Base-by-base conservation (phyloP, 2,797 vertebrate genomes). In the Naso thynnoides region DNA sequence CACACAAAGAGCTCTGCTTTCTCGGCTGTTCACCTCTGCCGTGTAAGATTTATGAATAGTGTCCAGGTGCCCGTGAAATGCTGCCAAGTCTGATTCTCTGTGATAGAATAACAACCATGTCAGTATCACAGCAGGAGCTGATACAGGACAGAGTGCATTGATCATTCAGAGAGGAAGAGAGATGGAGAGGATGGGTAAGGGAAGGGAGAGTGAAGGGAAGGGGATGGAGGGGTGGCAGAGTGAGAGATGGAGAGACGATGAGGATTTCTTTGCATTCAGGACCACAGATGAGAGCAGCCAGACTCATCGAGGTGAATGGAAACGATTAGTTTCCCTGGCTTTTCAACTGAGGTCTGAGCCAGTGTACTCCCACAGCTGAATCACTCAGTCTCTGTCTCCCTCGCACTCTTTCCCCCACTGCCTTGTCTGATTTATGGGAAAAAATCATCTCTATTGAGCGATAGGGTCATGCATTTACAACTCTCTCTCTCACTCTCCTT, bases 371-470 rank as follows among this genome's bases (percentile, higher is more conserved):
- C 81, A 76, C 68, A 61, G 75, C 84, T 83, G 81, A 86, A 86
- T 82, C 89, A 70, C 84, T 90, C 77, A 9, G 60, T 85, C 77
- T 83, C 86, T 83, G 83, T 87, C 86, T 82, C 79, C 70, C 53
- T 61, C 23, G 6, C 33, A 52, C 79, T 79, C 82, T 76, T 67
- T 82, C 62, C 55, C 60, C 70, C 16, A n/a, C 76, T 75, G 82
- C 81, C 72, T 75, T n/a, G 33, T 67, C 79, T 90, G 88, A 93
- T 91, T 91, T 90, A 92, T 91, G 83, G 79, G 76, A 45, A 71
- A 71, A 88, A 89, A 89, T 91, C 87, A 83, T 92, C 86, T 90
- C 70, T 88, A 92, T 90, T 87, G 88, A 92, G 86, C 70, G 76
- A 91, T 85, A 69, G 84, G 84, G 81, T 91, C 86, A 88, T 66